Base-by-base conservation (phyloP, 2,888 invertebrate genomes). In the Dorcus parallelipipedus region DNA sequence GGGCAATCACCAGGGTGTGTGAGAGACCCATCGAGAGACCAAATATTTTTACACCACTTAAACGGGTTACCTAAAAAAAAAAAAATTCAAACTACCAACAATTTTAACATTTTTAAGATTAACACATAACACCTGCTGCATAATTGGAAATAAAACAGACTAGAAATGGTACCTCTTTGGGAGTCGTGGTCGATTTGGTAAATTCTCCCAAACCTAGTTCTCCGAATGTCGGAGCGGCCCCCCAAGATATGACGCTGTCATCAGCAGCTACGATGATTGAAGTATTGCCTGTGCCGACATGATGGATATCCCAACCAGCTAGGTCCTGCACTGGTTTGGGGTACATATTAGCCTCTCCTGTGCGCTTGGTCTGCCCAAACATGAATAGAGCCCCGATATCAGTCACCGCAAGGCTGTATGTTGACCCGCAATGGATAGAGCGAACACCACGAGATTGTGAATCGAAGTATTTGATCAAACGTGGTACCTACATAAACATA, bases 271-370 rank as follows among this genome's bases (percentile, higher is more conserved):
- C 86, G 52, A 96, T 85, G 57, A 91, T 86, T 33, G 93, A 93
- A 0, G 93, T 93, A 73, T 89, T 86, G 58, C 90, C 89, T 54
- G 92, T 90, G 2, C 89, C 95, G 42, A 96, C 84, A 66, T 89
- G 86, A 58, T 91, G 86, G 23, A 97, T 89, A 68, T 90, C 89
- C 96, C 96, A 97, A 0, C 96, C 95, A 61, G 90, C 87, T n/a
- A 97, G 82, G 78, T 97, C 96, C 69, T 93, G 94, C 3, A 96
- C 90, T 0, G 94, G 93, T 74, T 96, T 96, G 0, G 96, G 96
- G 75, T 96, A 96, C 96, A 96, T 96, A 69, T 94, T 94, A 2
- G 96, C 96, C 76, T 97, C 97, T 0, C 95, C 96, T 0, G 93
- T 91, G 58, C 93, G 88, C 74, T 95, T 96, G 0, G 91, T 92